Conservation (phyloP, 92 coral and sea anemone species). For the Palythoa grandiflora region DNA sequence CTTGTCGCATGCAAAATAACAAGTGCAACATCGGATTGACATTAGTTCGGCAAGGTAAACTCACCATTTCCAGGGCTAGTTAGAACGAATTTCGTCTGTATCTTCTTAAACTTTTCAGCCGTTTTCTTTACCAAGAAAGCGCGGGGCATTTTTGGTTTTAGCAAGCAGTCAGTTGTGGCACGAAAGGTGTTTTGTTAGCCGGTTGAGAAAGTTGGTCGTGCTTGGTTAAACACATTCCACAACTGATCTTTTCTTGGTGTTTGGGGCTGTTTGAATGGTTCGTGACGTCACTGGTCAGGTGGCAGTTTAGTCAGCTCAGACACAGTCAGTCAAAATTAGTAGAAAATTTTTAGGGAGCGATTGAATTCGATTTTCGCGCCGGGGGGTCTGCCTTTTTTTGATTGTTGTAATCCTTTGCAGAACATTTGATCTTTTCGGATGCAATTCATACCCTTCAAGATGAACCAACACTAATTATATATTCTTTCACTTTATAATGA, state of each 20-base stretch:
- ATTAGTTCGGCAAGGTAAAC: constrained; percentile 28
- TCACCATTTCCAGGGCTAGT: constrained; percentile 76
- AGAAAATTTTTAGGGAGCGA: constrained; percentile 27
- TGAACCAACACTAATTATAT: not conserved
- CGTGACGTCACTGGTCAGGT: constrained; percentile 80
- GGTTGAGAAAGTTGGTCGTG: constrained; percentile 28
- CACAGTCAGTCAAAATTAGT: constrained; percentile 46
- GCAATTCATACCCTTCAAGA: constrained; percentile 13
- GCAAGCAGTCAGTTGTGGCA: constrained; percentile 10
- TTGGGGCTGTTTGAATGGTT: constrained; percentile 60
- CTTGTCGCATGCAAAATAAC: constrained; percentile 16
- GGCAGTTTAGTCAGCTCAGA: constrained; percentile 41
- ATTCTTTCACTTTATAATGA: constrained; percentile 21
- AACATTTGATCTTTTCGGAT: constrained; percentile 17
- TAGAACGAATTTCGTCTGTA: constrained; percentile 54
- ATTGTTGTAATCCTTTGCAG: constrained; percentile 8
- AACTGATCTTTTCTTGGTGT: constrained; percentile 45
- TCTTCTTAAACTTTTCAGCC: constrained; percentile 68
- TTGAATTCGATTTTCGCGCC: constrained; percentile 63
- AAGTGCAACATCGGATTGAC: constrained; percentile 37
- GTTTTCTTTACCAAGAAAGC: constrained; percentile 88
- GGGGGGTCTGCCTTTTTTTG: constrained; percentile 59
- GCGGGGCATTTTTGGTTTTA: constrained; percentile 78
- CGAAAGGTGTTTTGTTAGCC: constrained; percentile 16
- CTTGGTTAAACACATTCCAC: constrained; percentile 46